Conservation (phyloP, 1,140 invertebrate genomes). For the Bombus superbus region DNA sequence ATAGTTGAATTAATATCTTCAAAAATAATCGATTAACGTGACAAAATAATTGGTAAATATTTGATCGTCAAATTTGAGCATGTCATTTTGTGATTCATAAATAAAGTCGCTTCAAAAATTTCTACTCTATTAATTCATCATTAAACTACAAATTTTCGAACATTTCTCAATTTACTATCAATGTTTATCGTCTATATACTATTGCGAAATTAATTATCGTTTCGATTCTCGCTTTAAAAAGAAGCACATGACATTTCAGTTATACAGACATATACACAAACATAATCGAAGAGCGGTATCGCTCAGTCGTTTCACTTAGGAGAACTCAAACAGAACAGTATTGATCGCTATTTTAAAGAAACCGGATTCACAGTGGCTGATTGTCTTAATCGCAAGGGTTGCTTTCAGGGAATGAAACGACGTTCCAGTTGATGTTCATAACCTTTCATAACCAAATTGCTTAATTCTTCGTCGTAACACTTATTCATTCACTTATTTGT, state of each 20-base stretch:
- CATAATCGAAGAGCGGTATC: neutral
- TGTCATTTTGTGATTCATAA: neutral
- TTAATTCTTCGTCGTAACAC: neutral
- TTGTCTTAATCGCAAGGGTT: constrained; percentile 11
- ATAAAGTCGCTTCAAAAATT: neutral
- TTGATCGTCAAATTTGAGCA: too few relatives aligned
- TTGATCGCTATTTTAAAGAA: constrained; percentile 35
- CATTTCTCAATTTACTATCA: neutral
- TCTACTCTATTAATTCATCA: neutral
- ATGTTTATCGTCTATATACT: neutral
- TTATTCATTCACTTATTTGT: neutral
- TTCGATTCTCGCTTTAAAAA: neutral
- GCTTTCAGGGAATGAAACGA: neutral
- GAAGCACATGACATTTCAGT: neutral
- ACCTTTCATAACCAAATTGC: neutral
- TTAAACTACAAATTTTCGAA: neutral
- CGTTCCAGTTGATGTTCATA: neutral
- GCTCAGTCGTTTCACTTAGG: neutral
- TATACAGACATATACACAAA: neutral
- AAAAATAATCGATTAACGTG: neutral
- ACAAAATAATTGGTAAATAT: neutral
- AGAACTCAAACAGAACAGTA: constrained; percentile 16
- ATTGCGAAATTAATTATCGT: neutral
- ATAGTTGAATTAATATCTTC: neutral
- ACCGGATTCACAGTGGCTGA: constrained; percentile 37